These are phyloP conservation scores for Lytechinus variegatus DNA, from an alignment of 35 echinoderm and acorn worm species.

Conservation along the genomic window DNA sequence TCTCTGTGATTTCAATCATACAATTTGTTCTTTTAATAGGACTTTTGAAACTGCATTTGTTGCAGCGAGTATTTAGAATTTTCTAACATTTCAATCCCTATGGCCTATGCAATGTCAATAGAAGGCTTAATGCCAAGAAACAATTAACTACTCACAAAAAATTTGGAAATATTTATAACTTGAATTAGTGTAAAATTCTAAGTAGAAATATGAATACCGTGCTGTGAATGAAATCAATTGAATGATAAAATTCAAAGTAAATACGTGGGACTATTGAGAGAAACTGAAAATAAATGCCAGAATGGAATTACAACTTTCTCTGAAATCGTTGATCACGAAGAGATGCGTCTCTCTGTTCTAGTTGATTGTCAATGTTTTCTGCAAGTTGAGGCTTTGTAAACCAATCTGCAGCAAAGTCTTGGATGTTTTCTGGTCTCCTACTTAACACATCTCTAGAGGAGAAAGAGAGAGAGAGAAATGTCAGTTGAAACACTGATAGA, in stretches of 20 bases:
- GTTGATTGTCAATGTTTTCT: conserved; percentile 72
- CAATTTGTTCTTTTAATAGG: no score
- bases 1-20: background rate
- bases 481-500: no score
- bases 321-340: conserved; percentile 89
- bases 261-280: background rate
- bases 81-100: no score
- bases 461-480: background rate
- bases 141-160: background rate
- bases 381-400: conserved; percentile 86
- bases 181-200: background rate
- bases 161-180: background rate
- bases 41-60: no score
- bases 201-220: background rate
- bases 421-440: conserved; percentile 86
- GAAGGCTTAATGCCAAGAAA: background rate
- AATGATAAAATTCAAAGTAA: background rate
- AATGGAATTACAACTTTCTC: conserved; percentile 67
- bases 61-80: no score
- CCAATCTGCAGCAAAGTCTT: conserved; percentile 94
- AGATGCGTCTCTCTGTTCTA: conserved; percentile 76
- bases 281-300: background rate
- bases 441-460: conserved; percentile 85
- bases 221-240: background rate
- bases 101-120: background rate